A percentile compares a stretch with the other conserved stretches of the same genome.
Evolutionary conservation across 2,888 invertebrate genomes (phyloP).

Genomic region (Tryphoninae sp.): DNA sequence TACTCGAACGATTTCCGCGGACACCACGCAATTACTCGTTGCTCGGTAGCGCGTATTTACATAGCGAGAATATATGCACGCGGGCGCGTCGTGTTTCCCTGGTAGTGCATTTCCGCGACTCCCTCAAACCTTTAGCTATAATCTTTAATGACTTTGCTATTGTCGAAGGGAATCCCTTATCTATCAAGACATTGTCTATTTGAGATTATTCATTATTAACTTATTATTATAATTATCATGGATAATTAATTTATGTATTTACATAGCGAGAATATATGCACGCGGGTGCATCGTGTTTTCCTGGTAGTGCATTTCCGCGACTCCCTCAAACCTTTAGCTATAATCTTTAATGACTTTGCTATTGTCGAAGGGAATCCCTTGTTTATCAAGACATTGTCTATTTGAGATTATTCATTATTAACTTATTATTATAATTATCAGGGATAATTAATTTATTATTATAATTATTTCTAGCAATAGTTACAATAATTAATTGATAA

Average conservation of each 20-base stretch:
- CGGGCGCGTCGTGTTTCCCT: conserved; percentile 12
- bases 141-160: background rate
- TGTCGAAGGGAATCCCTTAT: background rate
- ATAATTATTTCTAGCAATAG: no score
- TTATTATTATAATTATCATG: no score
- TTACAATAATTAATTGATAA: no score
- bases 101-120: conserved; percentile 36
- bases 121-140: conserved; percentile 12
- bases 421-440: no score
- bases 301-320: conserved; percentile 30
- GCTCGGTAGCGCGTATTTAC: conserved; percentile 37
- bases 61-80: conserved; percentile 27
- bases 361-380: background rate
- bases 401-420: no score
- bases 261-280: conserved; percentile 30
- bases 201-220: no score
- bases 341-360: background rate
- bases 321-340: conserved; percentile 18
- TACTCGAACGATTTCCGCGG: conserved; percentile 13
- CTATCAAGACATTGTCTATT: no score
- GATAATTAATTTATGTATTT: conserved; percentile 16
- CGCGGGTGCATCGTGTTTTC: conserved; percentile 14
- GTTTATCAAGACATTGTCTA: no score
- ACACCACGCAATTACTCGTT: conserved; percentile 33
- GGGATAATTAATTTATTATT: background rate